phyloP scores from a whole-genome alignment of 64 coral and sea anemone genomes.

The Platygyra sinensis region DNA sequence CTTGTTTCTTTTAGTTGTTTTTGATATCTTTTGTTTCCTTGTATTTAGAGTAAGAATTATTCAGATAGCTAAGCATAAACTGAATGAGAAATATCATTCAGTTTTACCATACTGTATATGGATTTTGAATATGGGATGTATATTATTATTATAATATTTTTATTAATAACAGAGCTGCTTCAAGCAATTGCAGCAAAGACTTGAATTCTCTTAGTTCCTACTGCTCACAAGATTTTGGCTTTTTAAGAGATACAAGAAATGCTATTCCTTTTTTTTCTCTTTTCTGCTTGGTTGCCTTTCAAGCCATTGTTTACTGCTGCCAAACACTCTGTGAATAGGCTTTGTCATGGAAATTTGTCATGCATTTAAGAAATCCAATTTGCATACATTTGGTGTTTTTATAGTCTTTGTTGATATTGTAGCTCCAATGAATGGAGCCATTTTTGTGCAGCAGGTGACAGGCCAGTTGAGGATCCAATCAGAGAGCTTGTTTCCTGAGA shows the following conservation, averaged over 20 bases:
- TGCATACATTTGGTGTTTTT: slow-evolving; percentile 51
- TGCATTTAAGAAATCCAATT: slow-evolving; percentile 61
- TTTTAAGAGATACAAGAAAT: not conserved
- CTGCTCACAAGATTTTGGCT: not conserved
- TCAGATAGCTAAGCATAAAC: not conserved
- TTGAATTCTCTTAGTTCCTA: too few relatives aligned
- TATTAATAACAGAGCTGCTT: too few relatives aligned
- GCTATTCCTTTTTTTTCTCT: not conserved
- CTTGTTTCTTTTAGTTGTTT: not conserved
- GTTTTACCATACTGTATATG: not conserved
- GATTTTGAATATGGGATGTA: not conserved
- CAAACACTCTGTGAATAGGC: slow-evolving; percentile 13
- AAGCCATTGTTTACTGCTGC: slow-evolving; percentile 57
- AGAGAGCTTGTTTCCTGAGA: not conserved
- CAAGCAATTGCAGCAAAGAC: too few relatives aligned
- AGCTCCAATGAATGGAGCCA: slow-evolving; percentile 43
- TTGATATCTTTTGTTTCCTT: not conserved
- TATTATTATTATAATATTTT: not conserved
- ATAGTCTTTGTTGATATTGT: slow-evolving; percentile 35
- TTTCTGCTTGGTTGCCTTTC: slow-evolving; percentile 39
- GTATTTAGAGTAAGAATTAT: not conserved
- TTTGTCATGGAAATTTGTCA: slow-evolving; percentile 61
- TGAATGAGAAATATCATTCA: not conserved
- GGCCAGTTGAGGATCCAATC: slow-evolving; percentile 39
- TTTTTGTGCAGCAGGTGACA: slow-evolving; percentile 66